These are phyloP conservation scores for Lasioglossum baleicum DNA, from an alignment of 1,140 invertebrate species.

Conservation along the genomic window DNA sequence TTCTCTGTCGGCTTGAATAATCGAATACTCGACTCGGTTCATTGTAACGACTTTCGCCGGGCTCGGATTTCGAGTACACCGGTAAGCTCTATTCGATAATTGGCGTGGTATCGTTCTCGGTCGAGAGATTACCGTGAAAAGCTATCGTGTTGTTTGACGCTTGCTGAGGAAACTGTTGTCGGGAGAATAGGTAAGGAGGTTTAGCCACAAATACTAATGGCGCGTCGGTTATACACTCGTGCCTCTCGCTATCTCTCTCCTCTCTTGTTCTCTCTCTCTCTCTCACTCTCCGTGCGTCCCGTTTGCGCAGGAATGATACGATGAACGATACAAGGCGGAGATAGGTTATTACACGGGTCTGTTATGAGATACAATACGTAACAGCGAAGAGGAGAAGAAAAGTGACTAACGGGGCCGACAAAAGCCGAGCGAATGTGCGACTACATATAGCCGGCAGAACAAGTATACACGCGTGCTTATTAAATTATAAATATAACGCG, in stretches of 20 bases:
- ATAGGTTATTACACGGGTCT: slow-evolving; percentile 23
- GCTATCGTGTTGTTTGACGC: background rate
- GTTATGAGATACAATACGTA: background rate
- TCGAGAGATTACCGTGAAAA: background rate
- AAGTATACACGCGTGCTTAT: background rate
- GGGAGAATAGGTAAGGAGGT: slow-evolving; percentile 7
- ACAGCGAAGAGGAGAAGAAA: slow-evolving; percentile 6
- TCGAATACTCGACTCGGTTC: background rate
- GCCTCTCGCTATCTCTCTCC: background rate
- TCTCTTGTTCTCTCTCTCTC: background rate
- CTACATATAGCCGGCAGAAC: background rate
- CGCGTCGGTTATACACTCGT: background rate
- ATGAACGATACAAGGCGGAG: slow-evolving; percentile 24
- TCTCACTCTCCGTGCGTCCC: background rate
- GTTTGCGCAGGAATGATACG: slow-evolving; percentile 27
- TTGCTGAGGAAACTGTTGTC: background rate
- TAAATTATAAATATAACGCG: background rate
- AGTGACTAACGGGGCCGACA: slow-evolving; percentile 16
- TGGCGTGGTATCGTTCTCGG: background rate
- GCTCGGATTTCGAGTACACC: background rate
- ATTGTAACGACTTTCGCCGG: background rate
- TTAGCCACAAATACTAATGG: slow-evolving; percentile 17
- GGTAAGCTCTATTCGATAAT: background rate
- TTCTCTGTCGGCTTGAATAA: background rate
- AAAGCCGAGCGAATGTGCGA: background rate